Percentiles rank a stretch among this genome's conserved stretches.
Evolutionary conservation across 2,113 vertebrate species (phyloP).

Genomic region (Fregetta grallaria): DNA sequence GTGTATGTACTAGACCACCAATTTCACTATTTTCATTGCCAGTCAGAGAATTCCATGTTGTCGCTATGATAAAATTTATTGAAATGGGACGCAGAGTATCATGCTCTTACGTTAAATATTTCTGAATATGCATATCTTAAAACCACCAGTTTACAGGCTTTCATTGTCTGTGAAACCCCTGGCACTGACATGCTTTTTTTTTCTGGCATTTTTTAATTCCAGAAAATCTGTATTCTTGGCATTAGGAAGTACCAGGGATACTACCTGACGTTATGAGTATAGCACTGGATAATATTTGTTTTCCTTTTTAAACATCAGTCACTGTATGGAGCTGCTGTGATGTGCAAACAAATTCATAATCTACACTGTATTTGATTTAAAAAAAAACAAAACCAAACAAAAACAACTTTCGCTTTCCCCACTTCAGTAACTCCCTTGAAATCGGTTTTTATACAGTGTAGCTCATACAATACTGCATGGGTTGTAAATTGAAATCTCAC

Average conservation of each 20-base stretch:
- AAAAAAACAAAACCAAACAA: background rate
- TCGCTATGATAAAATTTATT: slow-evolving; percentile 1
- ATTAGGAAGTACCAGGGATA: background rate
- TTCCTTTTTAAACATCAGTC: slow-evolving; percentile 7
- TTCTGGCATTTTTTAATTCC: slow-evolving; percentile 36
- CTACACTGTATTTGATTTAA: background rate
- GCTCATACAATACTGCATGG: background rate
- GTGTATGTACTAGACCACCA: background rate
- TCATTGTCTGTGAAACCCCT: slow-evolving; percentile 16
- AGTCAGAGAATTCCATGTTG: slow-evolving; percentile 30
- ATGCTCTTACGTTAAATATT: background rate
- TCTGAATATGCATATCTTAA: background rate
- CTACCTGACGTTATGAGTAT: background rate
- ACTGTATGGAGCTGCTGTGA: background rate
- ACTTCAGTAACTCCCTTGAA: slow-evolving; percentile 8
- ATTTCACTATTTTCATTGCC: slow-evolving; percentile 18
- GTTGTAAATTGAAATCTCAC: background rate
- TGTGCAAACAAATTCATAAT: slow-evolving; percentile 3
- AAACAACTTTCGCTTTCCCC: background rate
- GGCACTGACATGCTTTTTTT: background rate
- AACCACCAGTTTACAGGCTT: background rate
- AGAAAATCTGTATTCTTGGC: slow-evolving; percentile 34
- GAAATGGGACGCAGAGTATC: slow-evolving; percentile 16
- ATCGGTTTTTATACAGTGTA: background rate
- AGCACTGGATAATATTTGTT: slow-evolving; percentile 21